Percentiles rank a stretch among this genome's conserved stretches.
phyloP scores from a whole-genome alignment of 2,113 vertebrate genomes.

The Pan paniscus region DNA sequence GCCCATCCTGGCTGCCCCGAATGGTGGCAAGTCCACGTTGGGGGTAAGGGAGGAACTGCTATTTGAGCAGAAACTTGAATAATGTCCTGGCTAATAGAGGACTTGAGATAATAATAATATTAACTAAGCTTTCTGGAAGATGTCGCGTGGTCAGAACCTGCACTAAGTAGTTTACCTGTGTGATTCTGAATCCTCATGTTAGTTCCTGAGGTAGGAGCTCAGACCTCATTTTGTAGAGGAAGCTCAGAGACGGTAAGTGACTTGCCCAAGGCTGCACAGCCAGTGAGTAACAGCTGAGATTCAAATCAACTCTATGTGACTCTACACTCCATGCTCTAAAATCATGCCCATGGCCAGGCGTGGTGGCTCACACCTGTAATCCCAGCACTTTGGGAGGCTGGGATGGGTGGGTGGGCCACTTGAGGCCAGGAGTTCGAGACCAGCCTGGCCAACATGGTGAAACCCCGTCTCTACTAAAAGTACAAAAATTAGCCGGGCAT shows the following conservation, averaged over 20 bases:
- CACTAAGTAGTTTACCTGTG: background rate
- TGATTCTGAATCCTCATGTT: background rate
- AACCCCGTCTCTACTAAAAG: too few relatives aligned
- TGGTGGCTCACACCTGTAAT: too few relatives aligned
- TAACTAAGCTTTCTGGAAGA: background rate
- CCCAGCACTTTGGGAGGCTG: too few relatives aligned
- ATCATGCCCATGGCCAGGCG: too few relatives aligned
- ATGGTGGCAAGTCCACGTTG: background rate
- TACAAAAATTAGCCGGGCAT: too few relatives aligned
- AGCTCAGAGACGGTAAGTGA: background rate
- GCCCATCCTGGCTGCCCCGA: background rate
- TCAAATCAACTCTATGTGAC: background rate
- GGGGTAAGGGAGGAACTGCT: background rate
- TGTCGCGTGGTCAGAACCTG: background rate
- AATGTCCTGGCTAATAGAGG: background rate
- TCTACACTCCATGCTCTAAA: background rate
- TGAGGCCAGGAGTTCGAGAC: too few relatives aligned
- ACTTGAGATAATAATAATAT: background rate
- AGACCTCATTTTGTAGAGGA: background rate
- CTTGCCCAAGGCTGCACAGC: background rate
- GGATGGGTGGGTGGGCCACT: too few relatives aligned
- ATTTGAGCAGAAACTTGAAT: background rate
- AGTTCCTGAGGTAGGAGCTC: background rate
- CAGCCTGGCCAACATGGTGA: too few relatives aligned
- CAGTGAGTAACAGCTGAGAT: background rate